Conservation (phyloP, 2,113 vertebrate genomes). For the Axis porcinus region DNA sequence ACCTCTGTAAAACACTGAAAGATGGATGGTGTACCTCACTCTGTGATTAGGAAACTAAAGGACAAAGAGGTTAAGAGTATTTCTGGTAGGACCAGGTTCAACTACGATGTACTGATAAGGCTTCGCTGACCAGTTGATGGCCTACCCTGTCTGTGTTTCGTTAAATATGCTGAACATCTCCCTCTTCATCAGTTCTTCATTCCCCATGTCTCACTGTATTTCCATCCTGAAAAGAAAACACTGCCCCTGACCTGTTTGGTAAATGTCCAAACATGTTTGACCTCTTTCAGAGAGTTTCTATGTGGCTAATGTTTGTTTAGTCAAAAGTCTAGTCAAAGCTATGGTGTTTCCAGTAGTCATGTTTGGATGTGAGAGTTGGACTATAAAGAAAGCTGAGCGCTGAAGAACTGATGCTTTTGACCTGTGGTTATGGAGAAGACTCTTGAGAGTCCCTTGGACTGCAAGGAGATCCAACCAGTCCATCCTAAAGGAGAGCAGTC, state of each 20-base stretch:
- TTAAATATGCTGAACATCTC: neutral
- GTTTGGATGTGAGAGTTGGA: neutral
- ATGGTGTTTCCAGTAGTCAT: neutral
- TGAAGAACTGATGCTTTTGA: neutral
- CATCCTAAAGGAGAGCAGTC: neutral
- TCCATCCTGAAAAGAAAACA: conserved; percentile 21
- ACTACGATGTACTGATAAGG: neutral
- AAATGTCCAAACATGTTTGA: neutral
- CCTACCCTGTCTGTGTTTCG: neutral
- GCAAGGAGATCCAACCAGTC: neutral
- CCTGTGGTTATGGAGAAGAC: neutral
- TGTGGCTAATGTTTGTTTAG: neutral
- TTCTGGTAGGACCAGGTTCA: neutral
- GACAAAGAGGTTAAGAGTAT: neutral
- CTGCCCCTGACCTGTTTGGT: neutral
- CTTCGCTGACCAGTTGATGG: neutral
- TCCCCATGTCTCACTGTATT: neutral
- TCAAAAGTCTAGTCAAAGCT: neutral
- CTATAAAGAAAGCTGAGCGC: neutral
- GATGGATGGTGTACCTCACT: neutral
- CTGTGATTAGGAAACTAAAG: neutral
- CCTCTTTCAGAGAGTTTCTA: neutral
- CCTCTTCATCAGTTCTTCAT: neutral
- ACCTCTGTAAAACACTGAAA: neutral
- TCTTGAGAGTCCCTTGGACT: neutral